Conservation (phyloP, 2,113 vertebrate genomes). For the Neolamprologus brichardi region DNA sequence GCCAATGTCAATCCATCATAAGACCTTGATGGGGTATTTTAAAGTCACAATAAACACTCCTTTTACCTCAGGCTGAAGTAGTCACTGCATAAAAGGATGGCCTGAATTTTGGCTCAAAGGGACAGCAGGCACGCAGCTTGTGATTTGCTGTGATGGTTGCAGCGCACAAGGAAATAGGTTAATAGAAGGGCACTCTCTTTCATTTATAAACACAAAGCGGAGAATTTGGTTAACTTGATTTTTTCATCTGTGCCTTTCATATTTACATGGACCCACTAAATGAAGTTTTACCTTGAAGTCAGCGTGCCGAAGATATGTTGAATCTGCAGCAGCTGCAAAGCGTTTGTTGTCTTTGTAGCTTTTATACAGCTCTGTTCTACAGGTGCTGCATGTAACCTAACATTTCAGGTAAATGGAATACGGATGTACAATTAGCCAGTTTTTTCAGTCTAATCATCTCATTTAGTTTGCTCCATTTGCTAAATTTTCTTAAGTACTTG, state of each 20-base stretch:
- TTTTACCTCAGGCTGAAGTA: constrained; percentile 2
- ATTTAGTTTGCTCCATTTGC: background rate
- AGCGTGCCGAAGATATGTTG: background rate
- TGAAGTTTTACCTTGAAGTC: background rate
- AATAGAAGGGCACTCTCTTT: background rate
- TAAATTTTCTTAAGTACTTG: background rate
- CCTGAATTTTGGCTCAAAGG: constrained; percentile 21
- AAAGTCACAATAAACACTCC: constrained; percentile 30
- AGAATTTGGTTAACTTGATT: background rate
- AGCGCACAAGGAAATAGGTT: background rate
- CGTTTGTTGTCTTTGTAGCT: background rate
- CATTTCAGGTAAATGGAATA: background rate
- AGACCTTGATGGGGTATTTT: constrained; percentile 40
- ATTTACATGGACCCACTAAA: background rate
- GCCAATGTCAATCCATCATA: constrained; percentile 28
- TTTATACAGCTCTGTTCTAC: background rate
- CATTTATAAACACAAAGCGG: background rate
- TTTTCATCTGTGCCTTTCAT: background rate
- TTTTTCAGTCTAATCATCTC: background rate
- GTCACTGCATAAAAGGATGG: constrained; percentile 17
- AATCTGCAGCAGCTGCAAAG: background rate
- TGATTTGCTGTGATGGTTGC: background rate
- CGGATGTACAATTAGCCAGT: background rate
- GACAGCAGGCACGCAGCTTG: background rate
- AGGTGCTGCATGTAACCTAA: background rate